Evolutionary conservation across 2,113 vertebrate genomes (phyloP).

Genomic region (Nesogale talazaci): DNA sequence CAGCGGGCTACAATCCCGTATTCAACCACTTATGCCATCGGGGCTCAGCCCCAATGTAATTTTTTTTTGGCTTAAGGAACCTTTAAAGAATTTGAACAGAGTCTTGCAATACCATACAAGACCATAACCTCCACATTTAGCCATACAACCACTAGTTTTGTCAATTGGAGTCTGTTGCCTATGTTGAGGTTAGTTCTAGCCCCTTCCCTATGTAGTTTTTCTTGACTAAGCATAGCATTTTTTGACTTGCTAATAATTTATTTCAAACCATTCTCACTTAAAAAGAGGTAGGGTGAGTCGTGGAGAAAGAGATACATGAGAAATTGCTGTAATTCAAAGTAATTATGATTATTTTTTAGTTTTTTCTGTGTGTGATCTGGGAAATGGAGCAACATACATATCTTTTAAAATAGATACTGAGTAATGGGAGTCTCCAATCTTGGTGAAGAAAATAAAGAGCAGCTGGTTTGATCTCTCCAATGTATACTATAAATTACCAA

Average conservation of each 20-base stretch:
- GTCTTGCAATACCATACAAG: background rate
- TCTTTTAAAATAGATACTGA: background rate
- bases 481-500: background rate
- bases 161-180: background rate
- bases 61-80: background rate
- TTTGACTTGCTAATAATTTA: slow-evolving; percentile 30
- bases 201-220: background rate
- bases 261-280: slow-evolving; percentile 24
- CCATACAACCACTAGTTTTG: background rate
- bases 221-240: background rate
- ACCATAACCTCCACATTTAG: too few relatives aligned
- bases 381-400: background rate
- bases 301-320: background rate
- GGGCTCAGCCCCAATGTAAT: too few relatives aligned
- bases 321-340: slow-evolving; percentile 29
- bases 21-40: too few relatives aligned
- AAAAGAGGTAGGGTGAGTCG: background rate
- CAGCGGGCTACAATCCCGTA: too few relatives aligned
- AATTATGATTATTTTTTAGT: background rate
- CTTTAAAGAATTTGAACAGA: background rate
- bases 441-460: background rate
- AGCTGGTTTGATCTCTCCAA: background rate
- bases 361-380: background rate
- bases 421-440: background rate
- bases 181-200: background rate